A percentile compares a stretch with the other conserved stretches of the same genome.
These are phyloP conservation scores for Sinohyriopsis cumingii DNA, from an alignment of 2,888 invertebrate species.

Conservation along the genomic window DNA sequence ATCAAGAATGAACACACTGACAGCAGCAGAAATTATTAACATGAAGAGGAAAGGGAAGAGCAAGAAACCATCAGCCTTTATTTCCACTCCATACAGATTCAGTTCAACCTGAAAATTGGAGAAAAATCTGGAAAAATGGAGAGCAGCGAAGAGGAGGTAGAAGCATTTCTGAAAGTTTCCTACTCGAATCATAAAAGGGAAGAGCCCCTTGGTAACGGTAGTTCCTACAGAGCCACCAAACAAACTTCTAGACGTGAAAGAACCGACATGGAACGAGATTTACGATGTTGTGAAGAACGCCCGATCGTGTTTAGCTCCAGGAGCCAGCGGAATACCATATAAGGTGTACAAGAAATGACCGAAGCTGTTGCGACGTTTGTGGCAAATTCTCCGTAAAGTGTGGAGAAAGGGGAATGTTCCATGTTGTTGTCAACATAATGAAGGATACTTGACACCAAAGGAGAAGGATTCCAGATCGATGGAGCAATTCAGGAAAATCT, in stretches of 20 bases:
- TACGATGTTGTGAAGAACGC: slow-evolving; percentile 9
- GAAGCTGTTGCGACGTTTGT: slow-evolving; percentile 13
- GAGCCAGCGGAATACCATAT: slow-evolving; percentile 20
- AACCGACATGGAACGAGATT: slow-evolving; percentile 16
- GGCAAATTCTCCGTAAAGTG: slow-evolving; percentile 10
- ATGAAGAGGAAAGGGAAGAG: background rate
- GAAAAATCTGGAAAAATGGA: slow-evolving; percentile 8
- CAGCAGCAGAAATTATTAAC: background rate
- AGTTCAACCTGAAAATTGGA: background rate
- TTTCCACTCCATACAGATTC: background rate
- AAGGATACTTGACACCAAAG: slow-evolving; percentile 20
- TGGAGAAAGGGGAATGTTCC: slow-evolving; percentile 17
- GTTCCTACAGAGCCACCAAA: slow-evolving; percentile 7
- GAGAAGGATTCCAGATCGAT: slow-evolving; percentile 17
- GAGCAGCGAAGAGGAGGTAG: slow-evolving; percentile 11
- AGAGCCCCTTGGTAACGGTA: slow-evolving; percentile 7
- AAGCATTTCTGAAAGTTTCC: slow-evolving; percentile 5
- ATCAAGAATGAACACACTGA: background rate
- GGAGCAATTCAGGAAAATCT: slow-evolving; percentile 24
- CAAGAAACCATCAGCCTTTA: slow-evolving; percentile 3
- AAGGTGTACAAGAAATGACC: slow-evolving; percentile 29
- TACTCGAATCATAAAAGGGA: slow-evolving; percentile 6
- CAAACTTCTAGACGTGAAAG: slow-evolving; percentile 6
- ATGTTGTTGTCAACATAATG: slow-evolving; percentile 9
- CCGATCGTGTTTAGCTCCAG: slow-evolving; percentile 18